phyloP scores from a whole-genome alignment of 2,888 invertebrate species.

The Eupithecia inturbata region DNA sequence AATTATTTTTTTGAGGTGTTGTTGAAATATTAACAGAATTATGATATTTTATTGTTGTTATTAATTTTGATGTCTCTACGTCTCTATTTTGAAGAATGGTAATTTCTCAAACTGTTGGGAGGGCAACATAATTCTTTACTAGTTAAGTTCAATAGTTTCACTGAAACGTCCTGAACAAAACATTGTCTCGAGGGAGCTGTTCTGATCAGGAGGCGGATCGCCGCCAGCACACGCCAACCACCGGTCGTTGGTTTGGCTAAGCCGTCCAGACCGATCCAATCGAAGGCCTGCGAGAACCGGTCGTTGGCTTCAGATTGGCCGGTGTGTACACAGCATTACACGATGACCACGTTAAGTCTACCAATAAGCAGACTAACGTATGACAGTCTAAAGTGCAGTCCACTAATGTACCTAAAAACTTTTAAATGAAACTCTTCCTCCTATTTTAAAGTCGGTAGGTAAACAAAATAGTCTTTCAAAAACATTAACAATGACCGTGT shows the following conservation, averaged over 20 bases:
- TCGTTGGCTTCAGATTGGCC: no score
- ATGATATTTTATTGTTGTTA: background rate
- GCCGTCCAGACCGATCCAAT: no score
- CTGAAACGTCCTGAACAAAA: constrained; percentile 8
- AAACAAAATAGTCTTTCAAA: background rate
- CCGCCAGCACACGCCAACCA: no score
- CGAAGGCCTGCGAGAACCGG: no score
- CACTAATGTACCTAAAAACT: background rate
- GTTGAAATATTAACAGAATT: no score
- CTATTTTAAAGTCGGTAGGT: background rate
- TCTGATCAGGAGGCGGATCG: no score
- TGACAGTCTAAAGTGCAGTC: background rate
- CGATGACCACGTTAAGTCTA: background rate
- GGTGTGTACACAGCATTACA: no score
- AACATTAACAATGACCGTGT: background rate
- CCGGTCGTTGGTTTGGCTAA: no score
- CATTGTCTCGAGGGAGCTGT: background rate
- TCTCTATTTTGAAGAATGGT: constrained; percentile 19
- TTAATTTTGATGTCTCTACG: no score
- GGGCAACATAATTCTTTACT: constrained; percentile 16
- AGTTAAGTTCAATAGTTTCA: constrained; percentile 15
- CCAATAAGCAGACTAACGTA: background rate
- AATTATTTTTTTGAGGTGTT: no score
- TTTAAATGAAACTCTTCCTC: background rate
- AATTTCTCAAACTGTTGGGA: constrained; percentile 13